Evolutionary conservation across 2,888 invertebrate species (phyloP).

Genomic region (Augochlorella aurata): DNA sequence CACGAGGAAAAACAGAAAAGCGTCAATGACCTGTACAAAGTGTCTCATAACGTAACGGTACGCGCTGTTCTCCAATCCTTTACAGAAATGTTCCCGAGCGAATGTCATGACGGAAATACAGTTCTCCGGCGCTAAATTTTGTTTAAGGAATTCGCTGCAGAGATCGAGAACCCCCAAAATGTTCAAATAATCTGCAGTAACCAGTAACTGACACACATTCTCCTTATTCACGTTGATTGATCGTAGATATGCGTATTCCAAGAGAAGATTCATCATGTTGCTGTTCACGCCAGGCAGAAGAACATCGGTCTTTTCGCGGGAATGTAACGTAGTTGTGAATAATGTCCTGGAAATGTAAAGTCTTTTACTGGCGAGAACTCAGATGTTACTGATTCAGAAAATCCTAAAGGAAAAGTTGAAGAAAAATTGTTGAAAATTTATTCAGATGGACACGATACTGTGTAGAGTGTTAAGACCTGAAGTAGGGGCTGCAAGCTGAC

Average conservation of each 20-base stretch:
- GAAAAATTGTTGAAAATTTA: not conserved
- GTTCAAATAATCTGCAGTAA: conserved; percentile 94
- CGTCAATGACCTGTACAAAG: conserved; percentile 84
- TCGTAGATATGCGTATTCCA: conserved; percentile 93
- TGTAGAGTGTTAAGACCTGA: conserved; percentile 85
- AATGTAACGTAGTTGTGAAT: conserved; percentile 91
- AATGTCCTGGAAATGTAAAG: conserved; percentile 85
- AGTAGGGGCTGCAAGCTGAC: conserved; percentile 95
- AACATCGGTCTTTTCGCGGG: conserved; percentile 87
- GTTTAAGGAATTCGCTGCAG: conserved; percentile 90
- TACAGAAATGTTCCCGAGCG: conserved; percentile 89
- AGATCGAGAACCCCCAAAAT: conserved; percentile 91
- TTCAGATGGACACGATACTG: not conserved
- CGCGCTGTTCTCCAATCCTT: conserved; percentile 87
- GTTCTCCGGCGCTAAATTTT: conserved; percentile 88
- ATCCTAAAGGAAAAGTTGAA: too few species aligned
- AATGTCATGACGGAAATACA: conserved; percentile 93
- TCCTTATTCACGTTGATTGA: conserved; percentile 88
- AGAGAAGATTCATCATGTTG: conserved; percentile 89
- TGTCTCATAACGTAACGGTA: conserved; percentile 89
- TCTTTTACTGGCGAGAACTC: not conserved
- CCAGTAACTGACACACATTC: conserved; percentile 91
- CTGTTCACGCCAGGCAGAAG: conserved; percentile 90
- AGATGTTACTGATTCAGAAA: too few species aligned
- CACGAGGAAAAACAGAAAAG: not conserved